A percentile compares a stretch with the other conserved stretches of the same genome.
phyloP scores from a whole-genome alignment of 2,797 vertebrate species.

The Sebastes steindachneri region DNA sequence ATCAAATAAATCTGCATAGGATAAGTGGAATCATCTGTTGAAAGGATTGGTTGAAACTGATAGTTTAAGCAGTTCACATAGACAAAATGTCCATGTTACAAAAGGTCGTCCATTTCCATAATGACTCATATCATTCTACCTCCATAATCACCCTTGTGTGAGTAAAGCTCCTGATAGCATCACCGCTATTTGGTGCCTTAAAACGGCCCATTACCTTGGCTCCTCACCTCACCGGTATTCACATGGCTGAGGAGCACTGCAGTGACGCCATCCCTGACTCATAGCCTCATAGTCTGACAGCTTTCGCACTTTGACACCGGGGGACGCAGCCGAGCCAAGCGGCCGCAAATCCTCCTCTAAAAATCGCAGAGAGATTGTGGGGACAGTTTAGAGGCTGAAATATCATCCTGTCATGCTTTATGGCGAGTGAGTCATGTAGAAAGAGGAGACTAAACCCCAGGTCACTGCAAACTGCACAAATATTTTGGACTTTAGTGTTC shows the following conservation, averaged over 20 bases:
- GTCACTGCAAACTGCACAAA: slow-evolving; percentile 21
- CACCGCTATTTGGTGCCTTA: slow-evolving; percentile 30
- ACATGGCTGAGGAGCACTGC: slow-evolving; percentile 31
- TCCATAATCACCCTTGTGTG: slow-evolving; percentile 22
- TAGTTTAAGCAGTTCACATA: too few species aligned
- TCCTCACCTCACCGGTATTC: slow-evolving; percentile 22
- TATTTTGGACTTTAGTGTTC: slow-evolving; percentile 17
- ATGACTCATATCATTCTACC: slow-evolving; percentile 17
- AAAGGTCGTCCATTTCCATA: not conserved
- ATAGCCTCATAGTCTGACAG: slow-evolving; percentile 43
- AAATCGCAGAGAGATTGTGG: not conserved
- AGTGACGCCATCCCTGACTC: slow-evolving; percentile 68
- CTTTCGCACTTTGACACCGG: slow-evolving; percentile 54
- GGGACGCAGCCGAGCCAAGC: slow-evolving; percentile 22
- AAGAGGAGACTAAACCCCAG: slow-evolving; percentile 9
- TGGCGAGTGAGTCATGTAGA: slow-evolving; percentile 50
- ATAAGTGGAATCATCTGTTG: too few species aligned
- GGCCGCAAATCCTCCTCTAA: slow-evolving; percentile 37
- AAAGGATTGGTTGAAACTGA: too few species aligned
- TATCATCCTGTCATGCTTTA: slow-evolving; percentile 39
- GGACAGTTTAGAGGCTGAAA: slow-evolving; percentile 27
- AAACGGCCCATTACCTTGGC: slow-evolving; percentile 53
- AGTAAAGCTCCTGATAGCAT: slow-evolving; percentile 8
- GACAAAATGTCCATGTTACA: too few species aligned
- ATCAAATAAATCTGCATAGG: too few species aligned